phyloP scores from a whole-genome alignment of 2,797 vertebrate genomes.

The Hypotaenidia okinawae region DNA sequence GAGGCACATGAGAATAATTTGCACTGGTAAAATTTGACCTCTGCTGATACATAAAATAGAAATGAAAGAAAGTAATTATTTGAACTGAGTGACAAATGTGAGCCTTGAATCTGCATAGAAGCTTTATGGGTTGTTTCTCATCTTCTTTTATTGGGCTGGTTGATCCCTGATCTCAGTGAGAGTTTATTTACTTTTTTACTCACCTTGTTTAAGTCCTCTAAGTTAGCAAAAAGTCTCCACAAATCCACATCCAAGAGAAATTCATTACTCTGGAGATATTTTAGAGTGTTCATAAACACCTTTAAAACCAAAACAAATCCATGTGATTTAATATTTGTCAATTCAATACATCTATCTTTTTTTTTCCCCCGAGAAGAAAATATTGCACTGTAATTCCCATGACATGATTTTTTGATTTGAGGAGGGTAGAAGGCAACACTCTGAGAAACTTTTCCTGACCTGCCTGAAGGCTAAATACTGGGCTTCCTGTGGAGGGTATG shows the following conservation, averaged over 20 bases:
- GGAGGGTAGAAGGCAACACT: not conserved
- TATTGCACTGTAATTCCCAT: not conserved
- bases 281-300: conserved; percentile 88
- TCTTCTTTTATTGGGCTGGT: not conserved
- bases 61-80: not conserved
- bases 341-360: not conserved
- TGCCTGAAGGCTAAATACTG: not conserved
- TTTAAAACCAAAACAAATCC: conserved; percentile 64
- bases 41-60: not conserved
- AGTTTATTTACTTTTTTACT: conserved; percentile 19
- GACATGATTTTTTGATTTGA: not conserved
- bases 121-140: not conserved
- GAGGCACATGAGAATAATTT: not conserved
- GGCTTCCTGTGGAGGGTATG: not conserved
- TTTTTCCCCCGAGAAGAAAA: not conserved
- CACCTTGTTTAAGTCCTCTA: conserved; percentile 91
- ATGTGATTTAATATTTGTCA: not conserved
- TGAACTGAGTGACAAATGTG: not conserved
- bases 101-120: not conserved
- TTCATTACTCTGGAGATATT: conserved; percentile 82
- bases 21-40: not conserved
- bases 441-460: not conserved
- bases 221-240: conserved; percentile 90
- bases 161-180: not conserved
- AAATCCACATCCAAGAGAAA: conserved; percentile 86